Base-by-base conservation (phyloP, 2,113 vertebrate genomes). In the Pyrgilauda ruficollis region DNA sequence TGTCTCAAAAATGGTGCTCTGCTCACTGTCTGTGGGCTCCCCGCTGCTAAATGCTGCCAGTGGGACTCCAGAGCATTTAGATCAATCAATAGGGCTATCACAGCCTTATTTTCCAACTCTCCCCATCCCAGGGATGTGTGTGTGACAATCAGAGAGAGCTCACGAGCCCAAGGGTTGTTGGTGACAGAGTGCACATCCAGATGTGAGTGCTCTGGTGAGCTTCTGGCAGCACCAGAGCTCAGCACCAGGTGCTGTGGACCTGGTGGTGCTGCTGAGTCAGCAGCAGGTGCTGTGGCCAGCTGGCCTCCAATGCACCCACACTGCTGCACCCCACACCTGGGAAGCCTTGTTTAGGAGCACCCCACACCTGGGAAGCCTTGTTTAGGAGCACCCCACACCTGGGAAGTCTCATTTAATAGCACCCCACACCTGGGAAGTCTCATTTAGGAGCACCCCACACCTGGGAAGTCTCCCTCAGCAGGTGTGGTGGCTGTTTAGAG, bases 61-160 rank as follows among this genome's bases (percentile, higher is more conserved):
- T 94, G 96, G 88, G 92, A 70, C 93, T 95, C 92, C 83, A 10
- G 85, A 94, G 93, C 94, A 87, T 96, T 96, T 96, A 94, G 73
- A 95, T 78, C 90, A n/a, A 79, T 96, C 94, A 4, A 93, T 93
- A 19, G 93, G 61, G 61, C 93, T 92, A 90, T 95, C 93, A 75
- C 46, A 73, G 88, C 92, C 81, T 95, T 75, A 41, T 89, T 94
- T 94, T 93, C 93, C 96, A 89, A 15, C 88, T 44, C 44, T 89
- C 90, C 89, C 88, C 76, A 6, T 68, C 76, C 64, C 7, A 1
- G 93, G 44, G 44, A 52, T 15, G 61, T 61, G 77, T 37, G 77
- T 37, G 77, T 81, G 35, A 72, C 87, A 41, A 4, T 9, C 4
- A 30, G 56, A 56, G 66, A 58, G 73, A 80, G 56, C 87, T 31